phyloP scores from a whole-genome alignment of 2,888 invertebrate species.

The Nesidiocoris tenuis region DNA sequence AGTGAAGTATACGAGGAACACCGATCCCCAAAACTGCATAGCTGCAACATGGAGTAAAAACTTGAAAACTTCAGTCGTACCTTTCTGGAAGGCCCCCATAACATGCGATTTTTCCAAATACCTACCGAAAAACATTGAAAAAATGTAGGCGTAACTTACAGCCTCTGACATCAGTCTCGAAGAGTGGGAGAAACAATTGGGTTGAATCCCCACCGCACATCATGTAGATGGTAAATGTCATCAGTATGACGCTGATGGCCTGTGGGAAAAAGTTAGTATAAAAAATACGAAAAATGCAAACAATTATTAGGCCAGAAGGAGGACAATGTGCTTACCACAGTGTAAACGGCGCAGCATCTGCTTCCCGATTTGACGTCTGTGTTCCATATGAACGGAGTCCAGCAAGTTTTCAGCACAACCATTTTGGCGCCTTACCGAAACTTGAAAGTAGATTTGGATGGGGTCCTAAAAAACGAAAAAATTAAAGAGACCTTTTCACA shows the following conservation, averaged over 20 bases:
- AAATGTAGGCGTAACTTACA: slow-evolving; percentile 67
- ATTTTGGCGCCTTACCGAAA: slow-evolving; percentile 61
- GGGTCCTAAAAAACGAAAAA: no score
- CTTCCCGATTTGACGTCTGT: slow-evolving; percentile 74
- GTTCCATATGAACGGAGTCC: slow-evolving; percentile 87
- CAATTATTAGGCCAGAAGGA: background rate
- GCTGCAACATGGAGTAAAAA: slow-evolving; percentile 59
- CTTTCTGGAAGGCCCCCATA: no score
- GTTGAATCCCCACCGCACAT: slow-evolving; percentile 85
- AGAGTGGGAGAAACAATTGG: slow-evolving; percentile 83
- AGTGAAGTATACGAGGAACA: slow-evolving; percentile 63
- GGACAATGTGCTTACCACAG: slow-evolving; percentile 59
- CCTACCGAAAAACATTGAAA: background rate
- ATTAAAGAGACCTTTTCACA: no score
- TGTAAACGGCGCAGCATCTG: slow-evolving; percentile 76
- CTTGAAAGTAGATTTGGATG: no score
- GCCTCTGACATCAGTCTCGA: slow-evolving; percentile 78
- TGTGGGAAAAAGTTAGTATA: slow-evolving; percentile 49
- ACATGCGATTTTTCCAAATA: no score
- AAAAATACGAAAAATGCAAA: background rate
- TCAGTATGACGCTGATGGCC: slow-evolving; percentile 71
- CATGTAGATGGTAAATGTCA: slow-evolving; percentile 73
- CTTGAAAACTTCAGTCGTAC: background rate
- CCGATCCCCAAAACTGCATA: slow-evolving; percentile 68
- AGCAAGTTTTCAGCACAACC: slow-evolving; percentile 74